phyloP scores from a whole-genome alignment of 30 jellyfish, hydroid and myxozoan genomes.

The Hydractinia symbiolongicarpus region DNA sequence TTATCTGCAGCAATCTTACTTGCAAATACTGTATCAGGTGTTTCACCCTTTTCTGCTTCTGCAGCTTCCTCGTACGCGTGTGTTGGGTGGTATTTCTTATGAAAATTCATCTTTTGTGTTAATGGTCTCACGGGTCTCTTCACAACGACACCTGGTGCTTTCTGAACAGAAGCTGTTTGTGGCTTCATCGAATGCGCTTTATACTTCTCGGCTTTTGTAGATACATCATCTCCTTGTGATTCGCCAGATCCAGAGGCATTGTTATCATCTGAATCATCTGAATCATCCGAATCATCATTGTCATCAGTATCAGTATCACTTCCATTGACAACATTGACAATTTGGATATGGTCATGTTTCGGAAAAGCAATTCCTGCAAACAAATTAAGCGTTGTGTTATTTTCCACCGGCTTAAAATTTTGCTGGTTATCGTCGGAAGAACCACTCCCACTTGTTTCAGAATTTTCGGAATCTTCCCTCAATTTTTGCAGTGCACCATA shows the following conservation, averaged over 20 bases:
- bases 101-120: not conserved
- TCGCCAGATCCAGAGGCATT: constrained; percentile 40
- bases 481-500: constrained; percentile 23
- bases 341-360: not conserved
- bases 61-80: constrained; percentile 33
- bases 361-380: constrained; percentile 18
- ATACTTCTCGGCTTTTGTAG: constrained; percentile 11
- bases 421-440: not conserved
- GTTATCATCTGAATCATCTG: not conserved
- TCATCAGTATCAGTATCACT: constrained; percentile 4
- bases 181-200: not conserved
- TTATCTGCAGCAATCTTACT: constrained; percentile 35
- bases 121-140: not conserved
- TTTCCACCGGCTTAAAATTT: not conserved
- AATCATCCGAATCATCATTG: constrained; percentile 23
- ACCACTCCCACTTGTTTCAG: constrained; percentile 6
- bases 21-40: constrained; percentile 36
- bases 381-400: not conserved
- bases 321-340: not conserved
- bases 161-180: not conserved
- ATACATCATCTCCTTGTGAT: constrained; percentile 22
- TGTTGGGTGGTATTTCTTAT: constrained; percentile 15
- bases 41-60: constrained; percentile 32
- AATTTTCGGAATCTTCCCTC: not conserved
- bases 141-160: constrained; percentile 10